Base-by-base conservation (phyloP, 1,140 invertebrate species). In the Scaptomyza hsui region DNA sequence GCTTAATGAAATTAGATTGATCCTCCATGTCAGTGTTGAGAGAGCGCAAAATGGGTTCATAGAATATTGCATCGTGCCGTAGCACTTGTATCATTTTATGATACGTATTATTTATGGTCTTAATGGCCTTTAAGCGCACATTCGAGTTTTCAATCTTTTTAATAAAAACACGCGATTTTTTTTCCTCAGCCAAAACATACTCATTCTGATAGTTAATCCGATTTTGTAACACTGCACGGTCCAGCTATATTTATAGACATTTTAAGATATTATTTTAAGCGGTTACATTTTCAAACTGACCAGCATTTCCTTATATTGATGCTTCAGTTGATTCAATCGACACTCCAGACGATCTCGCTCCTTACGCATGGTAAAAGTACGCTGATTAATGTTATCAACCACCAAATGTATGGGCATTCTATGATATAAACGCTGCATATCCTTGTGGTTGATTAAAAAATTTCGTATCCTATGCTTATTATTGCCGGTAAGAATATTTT, bases 191-290 rank as follows among this genome's bases (percentile, higher is more conserved):
- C 1, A 91, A 53, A 3, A 78, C 62, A 37, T 78, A 90, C 45
- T 91, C 89, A 49, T 91, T 85, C 45, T 89, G 65, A 42, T 89
- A 91, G n/a, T 91, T 85, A 6, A 90, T 90, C 7, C 83, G 80
- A 72, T 91, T 91, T 9, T 91, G 64, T 0, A 90, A 29, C 35
- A 76, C 45, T 0, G 89, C 82, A n/a, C 81, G 72, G 7, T 64
- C 35, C 1, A 85, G 15, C 80, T 88, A 18, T 13, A 10, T 3
- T 7, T 6, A 2, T 15, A n/a, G 15, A 15, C 7, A 21, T 19
- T 1, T 12, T 12, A 32, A 21, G 3, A 24, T 47, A 13, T 32
- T 9, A 4, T 16, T 13, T 26, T 39, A 15, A 7, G 3, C 5
- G 4, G 4, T 45, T 1, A 10, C 7, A 42, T 18, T 0, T 44